A percentile compares a stretch with the other conserved stretches of the same genome.
These are phyloP conservation scores for Okapia johnstoni DNA, from an alignment of 2,113 vertebrate genomes.

Conservation along the genomic window DNA sequence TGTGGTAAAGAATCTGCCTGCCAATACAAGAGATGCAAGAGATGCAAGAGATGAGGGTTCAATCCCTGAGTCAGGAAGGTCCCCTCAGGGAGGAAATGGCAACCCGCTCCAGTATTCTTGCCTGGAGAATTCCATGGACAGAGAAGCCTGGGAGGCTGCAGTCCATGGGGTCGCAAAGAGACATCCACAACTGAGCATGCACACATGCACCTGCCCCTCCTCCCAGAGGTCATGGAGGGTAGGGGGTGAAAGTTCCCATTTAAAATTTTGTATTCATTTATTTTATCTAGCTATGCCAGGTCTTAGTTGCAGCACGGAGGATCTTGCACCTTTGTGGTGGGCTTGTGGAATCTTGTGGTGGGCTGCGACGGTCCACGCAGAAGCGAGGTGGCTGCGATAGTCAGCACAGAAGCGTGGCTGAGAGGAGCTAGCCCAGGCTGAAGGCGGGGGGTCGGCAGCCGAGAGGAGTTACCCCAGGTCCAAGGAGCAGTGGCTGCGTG, in stretches of 20 bases:
- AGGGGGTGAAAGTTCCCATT: background rate
- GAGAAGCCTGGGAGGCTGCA: background rate
- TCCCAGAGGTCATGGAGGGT: background rate
- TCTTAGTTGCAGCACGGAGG: background rate
- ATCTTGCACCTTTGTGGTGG: background rate
- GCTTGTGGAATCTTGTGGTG: background rate
- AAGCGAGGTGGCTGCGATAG: too few relatives aligned
- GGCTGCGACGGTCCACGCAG: too few relatives aligned
- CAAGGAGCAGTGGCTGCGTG: too few relatives aligned
- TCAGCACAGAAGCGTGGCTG: too few relatives aligned
- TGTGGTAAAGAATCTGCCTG: background rate
- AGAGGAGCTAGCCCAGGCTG: too few relatives aligned
- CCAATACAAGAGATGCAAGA: background rate
- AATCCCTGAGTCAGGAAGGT: background rate
- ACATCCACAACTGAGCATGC: background rate
- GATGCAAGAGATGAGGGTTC: background rate
- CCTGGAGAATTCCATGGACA: background rate
- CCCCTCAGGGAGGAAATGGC: background rate
- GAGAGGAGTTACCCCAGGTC: too few relatives aligned
- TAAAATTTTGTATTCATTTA: background rate
- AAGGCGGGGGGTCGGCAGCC: too few relatives aligned
- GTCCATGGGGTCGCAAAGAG: background rate
- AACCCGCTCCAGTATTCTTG: background rate
- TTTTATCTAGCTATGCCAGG: background rate
- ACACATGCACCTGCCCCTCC: background rate